Percentiles rank a stretch among this genome's conserved stretches.
These are phyloP conservation scores for Chrysochloris asiatica DNA, from an alignment of 2,113 vertebrate species.

Conservation along the genomic window DNA sequence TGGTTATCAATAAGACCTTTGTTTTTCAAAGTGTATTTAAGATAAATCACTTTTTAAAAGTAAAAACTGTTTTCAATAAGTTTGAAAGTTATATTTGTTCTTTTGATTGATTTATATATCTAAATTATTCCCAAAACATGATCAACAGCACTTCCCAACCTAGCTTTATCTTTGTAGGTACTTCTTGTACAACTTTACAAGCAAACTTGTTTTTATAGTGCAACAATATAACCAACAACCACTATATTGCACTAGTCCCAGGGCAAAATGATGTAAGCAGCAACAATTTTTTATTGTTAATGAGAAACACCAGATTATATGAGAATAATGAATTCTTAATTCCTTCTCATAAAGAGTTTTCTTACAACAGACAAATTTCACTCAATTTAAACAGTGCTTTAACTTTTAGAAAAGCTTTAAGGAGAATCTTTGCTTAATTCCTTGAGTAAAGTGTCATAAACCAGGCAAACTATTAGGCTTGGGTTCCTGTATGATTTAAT, in stretches of 20 bases:
- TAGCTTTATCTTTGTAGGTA: slow-evolving; percentile 82
- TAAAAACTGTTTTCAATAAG: slow-evolving; percentile 85
- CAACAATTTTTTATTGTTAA: slow-evolving; percentile 82
- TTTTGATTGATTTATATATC: slow-evolving; percentile 83
- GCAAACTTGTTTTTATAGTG: slow-evolving; percentile 83
- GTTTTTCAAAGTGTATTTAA: slow-evolving; percentile 84
- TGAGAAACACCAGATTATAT: slow-evolving; percentile 80
- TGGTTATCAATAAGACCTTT: slow-evolving; percentile 85
- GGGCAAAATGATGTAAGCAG: slow-evolving; percentile 80
- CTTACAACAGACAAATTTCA: slow-evolving; percentile 34
- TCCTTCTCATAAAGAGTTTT: slow-evolving; percentile 72
- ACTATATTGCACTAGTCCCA: slow-evolving; percentile 80
- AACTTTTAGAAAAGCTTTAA: slow-evolving; percentile 74
- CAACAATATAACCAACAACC: slow-evolving; percentile 82
- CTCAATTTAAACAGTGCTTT: slow-evolving; percentile 76
- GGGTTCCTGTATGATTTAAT: slow-evolving; percentile 72
- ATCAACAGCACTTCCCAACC: slow-evolving; percentile 78
- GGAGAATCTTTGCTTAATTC: slow-evolving; percentile 71
- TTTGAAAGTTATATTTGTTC: slow-evolving; percentile 82
- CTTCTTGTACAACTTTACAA: slow-evolving; percentile 84
- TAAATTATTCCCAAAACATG: slow-evolving; percentile 82
- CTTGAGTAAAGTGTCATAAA: slow-evolving; percentile 75
- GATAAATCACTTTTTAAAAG: slow-evolving; percentile 86
- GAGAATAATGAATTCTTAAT: slow-evolving; percentile 82
- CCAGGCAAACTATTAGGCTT: slow-evolving; percentile 60